Percentiles rank a stretch among this genome's conserved stretches.
Evolutionary conservation across 2,113 vertebrate species (phyloP).

Genomic region (Gobius niger): DNA sequence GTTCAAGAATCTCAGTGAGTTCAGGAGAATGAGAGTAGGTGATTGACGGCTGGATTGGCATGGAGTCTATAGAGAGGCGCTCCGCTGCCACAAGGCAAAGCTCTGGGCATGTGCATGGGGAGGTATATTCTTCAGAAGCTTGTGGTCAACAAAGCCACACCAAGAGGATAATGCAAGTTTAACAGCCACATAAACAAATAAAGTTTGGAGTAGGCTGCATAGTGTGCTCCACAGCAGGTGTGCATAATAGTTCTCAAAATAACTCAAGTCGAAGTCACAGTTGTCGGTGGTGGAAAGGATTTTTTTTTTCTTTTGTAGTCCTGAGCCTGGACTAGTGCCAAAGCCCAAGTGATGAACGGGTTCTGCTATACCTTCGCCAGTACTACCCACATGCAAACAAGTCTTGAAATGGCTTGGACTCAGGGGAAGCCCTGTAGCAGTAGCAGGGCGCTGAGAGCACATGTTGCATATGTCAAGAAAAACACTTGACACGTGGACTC

Average conservation of each 20-base stretch:
- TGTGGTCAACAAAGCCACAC: neutral
- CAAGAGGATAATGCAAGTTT: neutral
- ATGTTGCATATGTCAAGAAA: too few relatives aligned
- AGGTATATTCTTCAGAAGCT: neutral
- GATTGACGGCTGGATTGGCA: slow-evolving; percentile 2
- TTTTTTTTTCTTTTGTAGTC: too few relatives aligned
- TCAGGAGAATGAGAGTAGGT: neutral
- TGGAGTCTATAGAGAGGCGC: neutral
- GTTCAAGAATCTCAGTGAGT: neutral
- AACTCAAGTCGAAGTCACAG: neutral
- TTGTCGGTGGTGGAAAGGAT: too few relatives aligned
- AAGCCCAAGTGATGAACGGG: too few relatives aligned
- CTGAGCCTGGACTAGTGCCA: too few relatives aligned
- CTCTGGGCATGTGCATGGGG: neutral
- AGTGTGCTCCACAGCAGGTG: neutral
- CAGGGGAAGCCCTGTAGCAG: too few relatives aligned
- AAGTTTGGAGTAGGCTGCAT: neutral
- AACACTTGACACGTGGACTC: too few relatives aligned
- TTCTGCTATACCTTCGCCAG: too few relatives aligned
- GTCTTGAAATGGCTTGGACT: too few relatives aligned
- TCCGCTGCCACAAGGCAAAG: neutral
- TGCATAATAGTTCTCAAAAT: neutral
- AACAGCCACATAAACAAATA: neutral
- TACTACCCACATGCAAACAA: too few relatives aligned
- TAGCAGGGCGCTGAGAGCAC: too few relatives aligned